phyloP scores from a whole-genome alignment of 2,888 invertebrate species.

The Mallateleia sp. region DNA sequence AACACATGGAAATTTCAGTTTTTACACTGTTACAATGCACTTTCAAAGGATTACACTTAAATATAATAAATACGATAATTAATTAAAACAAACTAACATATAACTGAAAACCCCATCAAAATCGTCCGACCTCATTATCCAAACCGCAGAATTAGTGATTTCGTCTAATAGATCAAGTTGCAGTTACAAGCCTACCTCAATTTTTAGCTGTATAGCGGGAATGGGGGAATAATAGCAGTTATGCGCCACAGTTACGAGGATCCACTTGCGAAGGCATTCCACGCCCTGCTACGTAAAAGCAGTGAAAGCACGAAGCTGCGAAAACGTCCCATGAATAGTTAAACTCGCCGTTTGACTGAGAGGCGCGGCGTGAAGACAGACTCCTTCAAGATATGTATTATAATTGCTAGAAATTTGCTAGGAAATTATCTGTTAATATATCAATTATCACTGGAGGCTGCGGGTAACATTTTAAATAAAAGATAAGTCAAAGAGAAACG shows the following conservation, averaged over 20 bases:
- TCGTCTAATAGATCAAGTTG: conserved; percentile 27
- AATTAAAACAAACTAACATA: too few relatives aligned
- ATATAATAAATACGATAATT: too few relatives aligned
- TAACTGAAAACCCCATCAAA: too few relatives aligned
- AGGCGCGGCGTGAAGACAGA: conserved; percentile 57
- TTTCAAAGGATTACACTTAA: too few relatives aligned
- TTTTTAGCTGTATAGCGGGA: conserved; percentile 41
- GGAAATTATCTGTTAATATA: conserved; percentile 27
- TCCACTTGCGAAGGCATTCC: conserved; percentile 82
- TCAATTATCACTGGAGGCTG: background rate
- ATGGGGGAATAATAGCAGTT: conserved; percentile 82
- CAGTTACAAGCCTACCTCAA: conserved; percentile 26
- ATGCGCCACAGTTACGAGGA: conserved; percentile 75
- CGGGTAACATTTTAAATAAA: too few relatives aligned
- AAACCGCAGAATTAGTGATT: conserved; percentile 12
- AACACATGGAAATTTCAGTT: too few relatives aligned
- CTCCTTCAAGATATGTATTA: conserved; percentile 51
- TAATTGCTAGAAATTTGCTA: conserved; percentile 39
- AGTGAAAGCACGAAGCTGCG: conserved; percentile 82
- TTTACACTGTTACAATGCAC: too few relatives aligned
- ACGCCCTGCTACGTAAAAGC: conserved; percentile 79
- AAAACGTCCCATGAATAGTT: conserved; percentile 86
- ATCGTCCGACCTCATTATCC: conserved; percentile 9
- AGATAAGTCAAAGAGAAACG: too few relatives aligned
- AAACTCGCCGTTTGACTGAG: conserved; percentile 78